Evolutionary conservation across 2,113 vertebrate genomes (phyloP), one percentile per base, ranked within the genome.

Genomic region (Nothobranchius furzeri): DNA sequence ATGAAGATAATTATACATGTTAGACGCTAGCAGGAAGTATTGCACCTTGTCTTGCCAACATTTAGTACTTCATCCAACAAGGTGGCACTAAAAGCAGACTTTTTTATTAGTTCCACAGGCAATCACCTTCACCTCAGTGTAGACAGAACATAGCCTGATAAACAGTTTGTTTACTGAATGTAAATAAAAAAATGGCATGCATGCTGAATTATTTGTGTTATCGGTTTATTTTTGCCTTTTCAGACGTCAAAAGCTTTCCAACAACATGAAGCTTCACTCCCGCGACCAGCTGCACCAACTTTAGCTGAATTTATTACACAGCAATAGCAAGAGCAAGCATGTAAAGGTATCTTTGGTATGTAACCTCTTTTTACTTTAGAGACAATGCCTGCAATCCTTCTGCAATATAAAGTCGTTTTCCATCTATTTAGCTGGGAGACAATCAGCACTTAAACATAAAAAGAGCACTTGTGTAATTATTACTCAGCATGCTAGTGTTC

Each of bases 111-210:
- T 45, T 12, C 79, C n/a, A 43, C 62, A 78, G 68, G 59, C 57
- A 70, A 67, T 59, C 74, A 74, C 14, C 54, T 78, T 62, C 54
- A 67, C 55, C 50, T 76, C 60, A 43, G 12, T 66, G 60, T 86
- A 80, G 70, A 75, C 48, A 46, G 57, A 85, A 82, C 43, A 69
- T 70, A 79, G 64, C 42, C 36, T 30, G 45, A 86, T 7, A 72
- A 79, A 70, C 85, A 81, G 73, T 86, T 88, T 87, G 73, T 86
- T 88, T 86, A 79, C 82, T 81, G 75, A 60, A 68, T 84, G 78
- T 81, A 87, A 92, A 93, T 91, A 90, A 93, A 91, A 91, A 24
- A 85, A 53, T 84, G 51, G 64, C 63, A 69, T 52, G 74, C 53
- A 50, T 61, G 47, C 53, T 58, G 7, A 3, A 49, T 58, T 76